phyloP scores from a whole-genome alignment of 2,113 vertebrate genomes.

The Tragelaphus strepsiceros region DNA sequence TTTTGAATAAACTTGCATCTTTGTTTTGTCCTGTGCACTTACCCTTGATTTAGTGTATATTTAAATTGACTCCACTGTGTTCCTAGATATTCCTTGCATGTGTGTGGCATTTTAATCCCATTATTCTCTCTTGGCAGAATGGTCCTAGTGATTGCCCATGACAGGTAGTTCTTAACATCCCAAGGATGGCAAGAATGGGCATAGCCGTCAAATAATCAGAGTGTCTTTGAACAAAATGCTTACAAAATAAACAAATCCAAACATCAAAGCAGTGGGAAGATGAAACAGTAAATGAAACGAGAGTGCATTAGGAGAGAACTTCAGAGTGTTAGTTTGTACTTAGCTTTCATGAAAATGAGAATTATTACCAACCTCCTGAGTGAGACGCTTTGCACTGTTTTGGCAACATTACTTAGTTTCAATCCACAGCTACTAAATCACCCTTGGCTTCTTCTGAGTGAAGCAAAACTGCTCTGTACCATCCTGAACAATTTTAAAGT shows the following conservation, averaged over 20 bases:
- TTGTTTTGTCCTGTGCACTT: not conserved
- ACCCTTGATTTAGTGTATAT: not conserved
- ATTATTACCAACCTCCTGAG: not conserved
- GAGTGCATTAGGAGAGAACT: not conserved
- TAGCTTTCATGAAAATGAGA: not conserved
- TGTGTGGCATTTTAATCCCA: conserved; percentile 32
- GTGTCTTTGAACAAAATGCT: conserved; percentile 42
- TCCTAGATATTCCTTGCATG: conserved; percentile 28
- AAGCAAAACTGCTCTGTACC: not conserved
- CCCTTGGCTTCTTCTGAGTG: not conserved
- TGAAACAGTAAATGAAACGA: not conserved
- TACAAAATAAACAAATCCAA: conserved; percentile 35
- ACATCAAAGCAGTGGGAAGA: conserved; percentile 27
- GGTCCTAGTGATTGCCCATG: not conserved
- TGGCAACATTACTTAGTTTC: not conserved
- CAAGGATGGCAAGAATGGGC: not conserved
- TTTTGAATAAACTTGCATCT: not conserved
- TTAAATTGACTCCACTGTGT: not conserved
- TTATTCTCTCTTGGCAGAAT: conserved; percentile 48
- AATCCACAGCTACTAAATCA: not conserved
- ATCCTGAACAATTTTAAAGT: not conserved
- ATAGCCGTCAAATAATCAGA: conserved; percentile 9
- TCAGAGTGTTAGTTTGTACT: not conserved
- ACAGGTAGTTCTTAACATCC: not conserved
- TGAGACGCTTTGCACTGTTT: not conserved